Base-by-base conservation (phyloP, 2,888 invertebrate genomes). In the Drosophila gaucha region DNA sequence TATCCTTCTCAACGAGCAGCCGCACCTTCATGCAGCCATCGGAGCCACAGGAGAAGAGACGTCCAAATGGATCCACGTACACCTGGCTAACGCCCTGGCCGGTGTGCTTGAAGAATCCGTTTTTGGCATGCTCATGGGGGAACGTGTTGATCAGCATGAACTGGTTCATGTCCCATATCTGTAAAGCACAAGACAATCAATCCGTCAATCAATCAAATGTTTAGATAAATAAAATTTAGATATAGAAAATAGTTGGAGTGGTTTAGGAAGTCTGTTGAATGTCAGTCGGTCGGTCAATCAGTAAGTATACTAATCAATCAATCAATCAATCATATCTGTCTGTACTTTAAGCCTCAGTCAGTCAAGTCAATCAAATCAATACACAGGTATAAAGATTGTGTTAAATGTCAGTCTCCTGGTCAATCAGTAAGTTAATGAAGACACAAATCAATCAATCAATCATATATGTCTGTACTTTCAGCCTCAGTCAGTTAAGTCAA, bases 11-110 rank as follows among this genome's bases (percentile, higher is more conserved):
- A 16, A 98, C 97, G 84, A 99, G 93, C 91, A 97, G 96, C 75
- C 99, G 94, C 78, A 99, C 97, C 94, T 99, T 99, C 96, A 99
- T 97, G 49, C 99, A 98, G 85, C 99, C 99, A 93, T 99, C 99
- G 47, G 98, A 98, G 56, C 99, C 99, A 92, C 99, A 99, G 6
- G 99, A 99, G 93, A 98, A 99, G 82, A 99, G 93, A 46, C 99
- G 95, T 24, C 96, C 96, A 68, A 95, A 95, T 39, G 96, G 94
- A 91, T 99, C 99, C 67, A 99, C 95, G 90, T 97, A 96, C 78
- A 99, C 93, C 92, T 99, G 99, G 44, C 98, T 98, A 38, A 99
- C 99, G 30, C 98, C 98, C 92, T 98, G 97, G 30, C 98, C 98
- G 89, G 98, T 98, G 91, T 98, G 98, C 90, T 98, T 97, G 93